Base-by-base conservation (phyloP, 2,113 vertebrate species). In the Tachycineta bicolor region DNA sequence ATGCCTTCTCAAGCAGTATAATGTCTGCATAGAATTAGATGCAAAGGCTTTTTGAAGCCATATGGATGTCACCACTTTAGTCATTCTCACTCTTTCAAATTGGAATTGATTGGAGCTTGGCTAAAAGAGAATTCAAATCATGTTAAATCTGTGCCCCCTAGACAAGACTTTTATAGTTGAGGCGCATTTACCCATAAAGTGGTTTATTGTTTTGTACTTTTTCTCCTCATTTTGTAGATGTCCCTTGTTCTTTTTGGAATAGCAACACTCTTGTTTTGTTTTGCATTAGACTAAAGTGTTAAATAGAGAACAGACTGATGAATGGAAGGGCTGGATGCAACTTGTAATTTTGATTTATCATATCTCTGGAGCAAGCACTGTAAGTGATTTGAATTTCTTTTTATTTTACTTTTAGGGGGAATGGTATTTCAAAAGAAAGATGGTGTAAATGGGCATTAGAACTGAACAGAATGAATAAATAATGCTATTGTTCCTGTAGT, bases 281-380 rank as follows among this genome's bases (percentile, higher is more conserved):
- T 97, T 97, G 56, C 93, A 68, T 97, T 97, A 99, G 99, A 98
- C 98, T 74, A 99, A 99, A 97, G 97, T 99, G 63, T 97, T 99
- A 93, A 99, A 99, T 98, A 98, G 99, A 96, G 99, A 99, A 79
- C 99, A 99, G 94, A 99, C 99, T 4, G 99, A 99, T 89, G 99
- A 99, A 94, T 99, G 99, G 99, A 99, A 99, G 95, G 99, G 99
- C 80, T 99, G 99, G 99, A 99, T 99, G 99, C 99, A 99, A 89
- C 98, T 99, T 75, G 99, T 99, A 91, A 99, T 99, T 97, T 98
- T 99, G 83, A 99, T 99, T 96, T 99, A 99, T 96, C 99, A 99
- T 97, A 98, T 99, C 85, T 99, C 99, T 87, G 99, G 99, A 97
- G 99, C 99, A 89, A 99, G 99, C 76, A 99, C 99, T 88, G 99